Conservation (phyloP, 2,113 vertebrate species). For the Ptychochromis oligacanthus region DNA sequence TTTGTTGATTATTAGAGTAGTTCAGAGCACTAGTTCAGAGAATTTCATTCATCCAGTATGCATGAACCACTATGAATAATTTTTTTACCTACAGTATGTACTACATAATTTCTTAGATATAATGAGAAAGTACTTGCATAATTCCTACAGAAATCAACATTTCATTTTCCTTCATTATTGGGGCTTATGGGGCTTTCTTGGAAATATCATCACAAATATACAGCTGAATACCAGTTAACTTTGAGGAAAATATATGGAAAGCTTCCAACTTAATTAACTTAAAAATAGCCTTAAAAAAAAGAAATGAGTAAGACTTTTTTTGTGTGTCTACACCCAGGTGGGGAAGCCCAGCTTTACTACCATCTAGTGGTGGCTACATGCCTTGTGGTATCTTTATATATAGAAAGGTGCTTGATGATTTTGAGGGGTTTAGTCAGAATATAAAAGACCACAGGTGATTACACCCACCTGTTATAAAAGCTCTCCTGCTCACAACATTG, state of each 20-base stretch:
- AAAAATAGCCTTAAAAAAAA: background rate
- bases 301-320: too few species aligned
- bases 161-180: background rate
- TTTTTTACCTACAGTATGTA: background rate
- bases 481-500: background rate
- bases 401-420: background rate
- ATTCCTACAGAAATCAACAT: background rate
- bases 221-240: background rate
- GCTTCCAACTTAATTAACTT: background rate
- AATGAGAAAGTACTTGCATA: accelerated
- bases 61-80: background rate
- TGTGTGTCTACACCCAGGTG: background rate
- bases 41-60: background rate
- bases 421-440: background rate
- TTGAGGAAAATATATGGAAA: background rate
- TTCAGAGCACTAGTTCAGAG: background rate
- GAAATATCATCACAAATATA: background rate
- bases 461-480: background rate
- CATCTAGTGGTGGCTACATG: background rate
- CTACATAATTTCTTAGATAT: background rate
- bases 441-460: background rate
- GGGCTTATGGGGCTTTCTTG: background rate
- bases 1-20: background rate
- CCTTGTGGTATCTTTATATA: background rate
- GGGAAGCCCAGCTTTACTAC: background rate